Evolutionary conservation across 2,113 vertebrate genomes (phyloP), one percentile per base, ranked within the genome.

Genomic region (Chlorodrepanis virens): DNA sequence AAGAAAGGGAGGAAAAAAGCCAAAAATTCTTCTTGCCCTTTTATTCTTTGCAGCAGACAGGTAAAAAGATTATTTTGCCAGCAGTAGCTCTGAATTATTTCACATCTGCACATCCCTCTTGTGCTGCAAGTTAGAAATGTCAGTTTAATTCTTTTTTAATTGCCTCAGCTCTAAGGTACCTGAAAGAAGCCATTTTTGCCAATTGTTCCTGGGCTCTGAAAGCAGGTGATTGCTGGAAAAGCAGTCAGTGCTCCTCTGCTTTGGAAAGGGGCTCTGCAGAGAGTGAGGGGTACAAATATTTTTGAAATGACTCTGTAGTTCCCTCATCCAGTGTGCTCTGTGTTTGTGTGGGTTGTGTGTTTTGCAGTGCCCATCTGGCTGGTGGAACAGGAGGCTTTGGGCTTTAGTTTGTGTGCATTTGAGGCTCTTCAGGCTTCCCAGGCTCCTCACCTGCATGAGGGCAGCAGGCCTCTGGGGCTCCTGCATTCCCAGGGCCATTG

Each of bases 131-230:
- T 84, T 89, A 78, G 39, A 94, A 94, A 94, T 75, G 72, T 67
- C 83, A 78, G 59, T 57, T 93, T 94, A 86, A 94, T 86, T 92
- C 59, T 90, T 53, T 94, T 89, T 71, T 91, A 94, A 92, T 95
- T 93, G 91, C 65, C 39, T 81, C 72, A 64, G 60, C 72, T 78
- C 45, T 39, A 74, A 71, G 44, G 60, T 75, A 87, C 37, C 57
- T 53, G 47, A 78, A 81, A 87, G 56, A 79, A 82, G 25, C 44
- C 14, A 0, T 71, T 92, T 90, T 79, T 69, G 10, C 72, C 27
- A 53, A 45, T 18, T 24, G 8, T 20, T 74, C 54, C 71, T 75
- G 60, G 29, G 65, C 68, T 90, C 79, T 10, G 15, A 79, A 76
- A 80, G 59, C 57, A 74, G 50, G 33, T 81, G 24, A 47, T 37